Percentiles rank a stretch among this genome's conserved stretches.
Conservation (phyloP, 1,140 invertebrate species). For the Atopsyche davidsoni region DNA sequence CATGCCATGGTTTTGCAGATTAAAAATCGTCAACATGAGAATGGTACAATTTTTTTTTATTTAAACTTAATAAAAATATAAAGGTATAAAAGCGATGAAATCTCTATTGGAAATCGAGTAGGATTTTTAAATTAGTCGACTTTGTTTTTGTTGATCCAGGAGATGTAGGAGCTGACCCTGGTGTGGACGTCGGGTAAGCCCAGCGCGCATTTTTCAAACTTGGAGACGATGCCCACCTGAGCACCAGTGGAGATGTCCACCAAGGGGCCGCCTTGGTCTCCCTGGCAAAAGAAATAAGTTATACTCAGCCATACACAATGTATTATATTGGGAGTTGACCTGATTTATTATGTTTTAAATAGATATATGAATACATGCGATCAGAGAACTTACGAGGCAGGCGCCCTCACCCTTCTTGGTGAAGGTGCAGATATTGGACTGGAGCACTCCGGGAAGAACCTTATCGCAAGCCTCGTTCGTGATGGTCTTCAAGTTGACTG, state of each 20-base stretch:
- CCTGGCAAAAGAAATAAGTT: slow-evolving; percentile 4
- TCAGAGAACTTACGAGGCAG: neutral
- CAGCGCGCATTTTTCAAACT: slow-evolving; percentile 51
- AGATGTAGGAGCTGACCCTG: slow-evolving; percentile 38
- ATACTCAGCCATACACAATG: too few relatives aligned
- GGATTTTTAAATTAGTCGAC: neutral
- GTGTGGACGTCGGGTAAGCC: slow-evolving; percentile 54
- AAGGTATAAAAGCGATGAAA: too few relatives aligned
- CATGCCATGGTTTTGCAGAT: too few relatives aligned
- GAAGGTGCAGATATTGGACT: neutral
- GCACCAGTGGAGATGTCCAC: slow-evolving; percentile 25
- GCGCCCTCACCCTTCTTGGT: neutral
- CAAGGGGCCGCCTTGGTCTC: slow-evolving; percentile 4
- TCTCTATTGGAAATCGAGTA: too few relatives aligned
- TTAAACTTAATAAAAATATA: too few relatives aligned
- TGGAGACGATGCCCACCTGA: slow-evolving; percentile 51
- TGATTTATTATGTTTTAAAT: too few relatives aligned
- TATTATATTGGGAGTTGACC: too few relatives aligned
- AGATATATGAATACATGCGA: too few relatives aligned
- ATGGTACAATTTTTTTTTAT: too few relatives aligned
- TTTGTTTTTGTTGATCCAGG: slow-evolving; percentile 34
- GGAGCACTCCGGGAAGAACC: neutral
- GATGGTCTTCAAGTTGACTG: neutral
- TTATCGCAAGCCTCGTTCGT: neutral
- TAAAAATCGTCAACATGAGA: too few relatives aligned